Evolutionary conservation across 2,888 invertebrate species (phyloP).

Genomic region (Cylloceria caligata): DNA sequence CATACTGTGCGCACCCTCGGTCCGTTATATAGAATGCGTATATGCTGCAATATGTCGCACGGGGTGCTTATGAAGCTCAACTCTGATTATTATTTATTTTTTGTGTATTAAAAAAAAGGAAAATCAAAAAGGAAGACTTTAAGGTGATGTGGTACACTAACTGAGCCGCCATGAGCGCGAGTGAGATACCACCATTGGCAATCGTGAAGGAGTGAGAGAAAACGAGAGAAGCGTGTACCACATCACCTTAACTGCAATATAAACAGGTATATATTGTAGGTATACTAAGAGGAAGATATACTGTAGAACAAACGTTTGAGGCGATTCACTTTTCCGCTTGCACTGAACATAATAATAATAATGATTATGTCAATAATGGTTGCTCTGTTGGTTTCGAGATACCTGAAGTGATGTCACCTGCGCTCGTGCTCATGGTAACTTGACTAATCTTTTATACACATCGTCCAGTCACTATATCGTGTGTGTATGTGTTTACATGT

Average conservation of each 20-base stretch:
- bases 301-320: neutral
- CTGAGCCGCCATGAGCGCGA: too few species aligned
- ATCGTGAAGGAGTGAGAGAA: too few species aligned
- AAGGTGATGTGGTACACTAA: too few species aligned
- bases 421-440: neutral
- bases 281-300: neutral
- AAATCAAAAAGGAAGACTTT: too few species aligned
- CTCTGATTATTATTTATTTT: slow-evolving; percentile 16
- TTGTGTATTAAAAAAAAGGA: neutral
- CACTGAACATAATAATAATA: neutral
- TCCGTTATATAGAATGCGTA: neutral
- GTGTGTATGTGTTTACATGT: neutral
- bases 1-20: neutral
- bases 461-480: neutral
- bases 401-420: slow-evolving; percentile 6
- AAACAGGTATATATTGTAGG: neutral
- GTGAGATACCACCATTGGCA: too few species aligned
- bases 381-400: neutral
- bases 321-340: slow-evolving; percentile 2
- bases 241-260: too few species aligned
- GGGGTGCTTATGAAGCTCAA: too few species aligned
- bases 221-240: too few species aligned
- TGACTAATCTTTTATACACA: neutral
- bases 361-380: neutral
- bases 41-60: neutral